Evolutionary conservation across 2,113 vertebrate species (phyloP).

Genomic region (Tachysurus fulvidraco): DNA sequence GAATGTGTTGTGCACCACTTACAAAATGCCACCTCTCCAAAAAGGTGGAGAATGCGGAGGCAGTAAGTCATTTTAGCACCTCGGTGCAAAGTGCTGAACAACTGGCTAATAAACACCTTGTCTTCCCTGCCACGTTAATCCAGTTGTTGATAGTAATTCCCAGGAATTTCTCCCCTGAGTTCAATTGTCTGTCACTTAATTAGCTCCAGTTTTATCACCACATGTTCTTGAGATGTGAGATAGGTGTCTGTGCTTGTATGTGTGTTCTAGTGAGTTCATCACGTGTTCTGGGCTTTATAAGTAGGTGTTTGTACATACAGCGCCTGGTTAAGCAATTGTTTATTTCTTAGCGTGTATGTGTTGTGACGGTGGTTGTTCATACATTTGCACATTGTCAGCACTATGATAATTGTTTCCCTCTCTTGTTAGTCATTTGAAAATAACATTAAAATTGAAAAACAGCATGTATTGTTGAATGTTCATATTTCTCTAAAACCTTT

Average conservation of each 20-base stretch:
- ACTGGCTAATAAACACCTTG: conserved; percentile 62
- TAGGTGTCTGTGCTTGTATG: conserved; percentile 45
- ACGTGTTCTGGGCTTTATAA: conserved; percentile 36
- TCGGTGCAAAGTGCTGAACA: conserved; percentile 57
- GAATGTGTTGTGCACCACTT: conserved; percentile 21
- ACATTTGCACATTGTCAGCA: conserved; percentile 36
- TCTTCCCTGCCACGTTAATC: conserved; percentile 61
- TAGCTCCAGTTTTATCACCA: conserved; percentile 70
- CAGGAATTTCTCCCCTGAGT: conserved; percentile 66
- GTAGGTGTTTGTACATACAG: conserved; percentile 49
- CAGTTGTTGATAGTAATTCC: conserved; percentile 64
- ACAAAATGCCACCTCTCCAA: conserved; percentile 23
- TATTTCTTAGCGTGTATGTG: conserved; percentile 55
- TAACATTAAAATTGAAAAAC: not conserved
- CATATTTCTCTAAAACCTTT: not conserved
- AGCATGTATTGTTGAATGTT: not conserved
- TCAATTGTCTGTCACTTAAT: conserved; percentile 75
- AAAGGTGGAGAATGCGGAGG: conserved; percentile 46
- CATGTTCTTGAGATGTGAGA: conserved; percentile 64
- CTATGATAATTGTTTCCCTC: conserved; percentile 23
- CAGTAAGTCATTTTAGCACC: conserved; percentile 50
- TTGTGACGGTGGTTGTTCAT: conserved; percentile 31
- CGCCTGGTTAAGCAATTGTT: conserved; percentile 41
- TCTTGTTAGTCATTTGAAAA: conserved; percentile 16
- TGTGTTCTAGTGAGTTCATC: conserved; percentile 25